phyloP scores from a whole-genome alignment of 2,888 invertebrate species.

The Euplagia quadripunctaria region DNA sequence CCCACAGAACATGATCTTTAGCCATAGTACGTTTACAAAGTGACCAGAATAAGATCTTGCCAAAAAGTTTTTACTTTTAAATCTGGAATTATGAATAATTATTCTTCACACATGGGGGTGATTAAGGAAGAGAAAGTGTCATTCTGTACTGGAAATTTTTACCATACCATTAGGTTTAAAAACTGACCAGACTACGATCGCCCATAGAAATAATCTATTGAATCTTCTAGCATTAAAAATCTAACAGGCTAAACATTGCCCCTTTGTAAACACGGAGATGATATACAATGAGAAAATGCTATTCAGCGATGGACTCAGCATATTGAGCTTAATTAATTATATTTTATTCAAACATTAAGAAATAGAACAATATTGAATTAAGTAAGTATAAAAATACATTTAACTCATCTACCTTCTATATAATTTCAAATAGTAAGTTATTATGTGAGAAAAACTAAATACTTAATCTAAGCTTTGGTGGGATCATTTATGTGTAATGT shows the following conservation, averaged over 20 bases:
- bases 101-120: background rate
- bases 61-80: background rate
- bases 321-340: slow-evolving; percentile 13
- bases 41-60: background rate
- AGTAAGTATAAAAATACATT: slow-evolving; percentile 62
- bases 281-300: slow-evolving; percentile 1
- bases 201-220: background rate
- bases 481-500: slow-evolving; percentile 76
- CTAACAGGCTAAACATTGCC: background rate
- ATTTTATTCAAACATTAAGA: slow-evolving; percentile 23
- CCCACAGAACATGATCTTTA: background rate
- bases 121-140: background rate
- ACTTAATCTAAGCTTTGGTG: slow-evolving; percentile 86
- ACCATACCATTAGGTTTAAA: too few relatives aligned
- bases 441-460: slow-evolving; percentile 73
- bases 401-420: slow-evolving; percentile 60
- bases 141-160: background rate
- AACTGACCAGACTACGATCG: background rate
- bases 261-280: background rate
- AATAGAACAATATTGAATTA: slow-evolving; percentile 40
- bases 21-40: background rate
- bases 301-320: background rate
- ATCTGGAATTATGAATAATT: background rate
- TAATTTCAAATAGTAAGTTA: slow-evolving; percentile 58
- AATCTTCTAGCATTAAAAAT: background rate